A percentile compares a stretch with the other conserved stretches of the same genome.
These are phyloP conservation scores for Diploptera punctata DNA, from an alignment of 2,888 invertebrate species.

Conservation along the genomic window DNA sequence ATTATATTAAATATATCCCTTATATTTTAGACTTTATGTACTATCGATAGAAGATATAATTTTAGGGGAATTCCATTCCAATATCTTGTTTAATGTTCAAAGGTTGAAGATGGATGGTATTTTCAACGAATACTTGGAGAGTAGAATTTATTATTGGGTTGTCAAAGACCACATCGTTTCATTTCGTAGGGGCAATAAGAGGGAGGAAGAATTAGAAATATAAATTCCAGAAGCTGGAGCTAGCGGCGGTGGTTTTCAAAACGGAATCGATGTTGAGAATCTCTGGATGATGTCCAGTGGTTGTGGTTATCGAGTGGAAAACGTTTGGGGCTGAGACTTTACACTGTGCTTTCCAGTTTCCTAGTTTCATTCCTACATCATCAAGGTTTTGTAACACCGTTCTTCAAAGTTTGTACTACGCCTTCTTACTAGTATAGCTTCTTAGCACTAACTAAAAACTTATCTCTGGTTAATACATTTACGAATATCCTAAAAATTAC, in stretches of 20 bases:
- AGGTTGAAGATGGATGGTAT: too few relatives aligned
- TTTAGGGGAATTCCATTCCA: too few relatives aligned
- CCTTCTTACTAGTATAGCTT: too few relatives aligned
- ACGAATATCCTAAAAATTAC: too few relatives aligned
- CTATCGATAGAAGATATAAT: too few relatives aligned
- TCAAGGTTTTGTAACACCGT: too few relatives aligned
- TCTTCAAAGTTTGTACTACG: too few relatives aligned
- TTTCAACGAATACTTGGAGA: background rate
- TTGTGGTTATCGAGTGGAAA: conserved; percentile 36
- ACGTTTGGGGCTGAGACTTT: background rate
- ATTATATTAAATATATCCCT: too few relatives aligned
- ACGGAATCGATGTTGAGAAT: conserved; percentile 29
- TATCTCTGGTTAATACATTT: too few relatives aligned
- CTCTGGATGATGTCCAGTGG: conserved; percentile 30
- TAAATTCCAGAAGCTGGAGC: conserved; percentile 34
- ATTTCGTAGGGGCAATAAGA: background rate
- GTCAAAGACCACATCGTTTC: conserved; percentile 20
- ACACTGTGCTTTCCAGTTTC: background rate
- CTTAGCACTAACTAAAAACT: too few relatives aligned
- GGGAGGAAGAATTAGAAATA: conserved; percentile 37
- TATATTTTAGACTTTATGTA: too few relatives aligned
- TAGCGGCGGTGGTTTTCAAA: conserved; percentile 28
- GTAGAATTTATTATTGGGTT: conserved; percentile 22
- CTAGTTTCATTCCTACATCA: background rate
- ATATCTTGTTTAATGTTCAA: too few relatives aligned